Evolutionary conservation across 2,113 vertebrate genomes (phyloP), one percentile per base, ranked within the genome.

Genomic region (Gnathochromis pfefferi): DNA sequence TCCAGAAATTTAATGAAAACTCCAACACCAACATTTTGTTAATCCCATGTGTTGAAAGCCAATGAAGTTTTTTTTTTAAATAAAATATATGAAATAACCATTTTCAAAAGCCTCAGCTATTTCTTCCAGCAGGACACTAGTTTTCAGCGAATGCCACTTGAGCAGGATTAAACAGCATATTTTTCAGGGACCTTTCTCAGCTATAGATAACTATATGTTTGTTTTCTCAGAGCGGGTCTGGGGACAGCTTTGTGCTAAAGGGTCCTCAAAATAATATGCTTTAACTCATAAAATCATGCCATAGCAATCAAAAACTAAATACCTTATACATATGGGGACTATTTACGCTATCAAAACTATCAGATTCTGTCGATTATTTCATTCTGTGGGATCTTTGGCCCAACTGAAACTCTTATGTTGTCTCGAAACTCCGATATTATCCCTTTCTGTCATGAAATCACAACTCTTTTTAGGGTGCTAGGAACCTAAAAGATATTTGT

Each of bases 21-120:
- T 33, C 73, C 45, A 49, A 78, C 42, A 78, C 1, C 42, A 78
- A 7, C 13, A 26, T 26, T 73, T 73, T 73, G n/a, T 70, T 45
- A 26, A 26, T 45, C 14, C 14, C 60, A 13, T 38, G 60, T 65
- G 33, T 65, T 65, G 10, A 38, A 65, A 65, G 33, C 60, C 31
- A 65, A 42, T 42, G n/a, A 73, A 73, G 65, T 1, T 70, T 70
- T 40, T 14, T 33, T 3, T 0, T 0, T 0, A 63, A 21, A 68
- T 40, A 68, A 40, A 40, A 68, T 40, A 40, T 68, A 8, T 47
- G 14, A 75, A 75, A 28, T 75, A 11, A 31, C 33, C 1, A 38
- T 55, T 80, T 84, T 17, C 3, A 31, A 38, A 38, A 47, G 12
- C 1, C n/a, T 28, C 19, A 12, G 4, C 73, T 8, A 42, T 60